These are phyloP conservation scores for Mimachlamys varia DNA, from an alignment of 2,888 invertebrate genomes.

Conservation along the genomic window DNA sequence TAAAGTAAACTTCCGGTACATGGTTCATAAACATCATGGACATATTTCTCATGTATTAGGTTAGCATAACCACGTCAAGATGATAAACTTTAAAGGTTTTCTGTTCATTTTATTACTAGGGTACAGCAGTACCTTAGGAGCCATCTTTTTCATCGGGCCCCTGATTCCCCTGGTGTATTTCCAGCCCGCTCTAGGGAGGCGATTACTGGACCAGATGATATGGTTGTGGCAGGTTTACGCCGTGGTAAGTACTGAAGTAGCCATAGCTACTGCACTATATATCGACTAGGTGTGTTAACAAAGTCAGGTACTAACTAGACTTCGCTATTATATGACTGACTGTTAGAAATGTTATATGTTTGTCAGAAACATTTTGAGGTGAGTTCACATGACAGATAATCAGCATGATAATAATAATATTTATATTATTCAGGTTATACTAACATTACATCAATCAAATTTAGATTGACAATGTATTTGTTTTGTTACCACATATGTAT, in stretches of 20 bases:
- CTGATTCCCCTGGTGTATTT: slow-evolving; percentile 88
- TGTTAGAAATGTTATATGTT: no score
- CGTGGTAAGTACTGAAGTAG: slow-evolving; percentile 87
- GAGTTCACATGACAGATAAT: no score
- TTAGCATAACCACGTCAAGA: not conserved
- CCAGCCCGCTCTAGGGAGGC: slow-evolving; percentile 87
- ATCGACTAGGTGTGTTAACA: no score
- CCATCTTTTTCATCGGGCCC: slow-evolving; percentile 86
- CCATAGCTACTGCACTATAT: not conserved
- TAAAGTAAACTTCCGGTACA: not conserved
- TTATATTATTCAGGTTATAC: no score
- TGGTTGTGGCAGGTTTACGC: slow-evolving; percentile 92
- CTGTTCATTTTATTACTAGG: slow-evolving; percentile 64
- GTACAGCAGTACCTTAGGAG: slow-evolving; percentile 79
- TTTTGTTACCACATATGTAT: no score
- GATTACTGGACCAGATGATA: slow-evolving; percentile 88
- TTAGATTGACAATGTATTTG: no score
- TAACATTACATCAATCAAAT: no score
- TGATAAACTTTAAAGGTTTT: slow-evolving; percentile 74
- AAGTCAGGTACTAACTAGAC: no score
- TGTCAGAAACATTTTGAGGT: no score
- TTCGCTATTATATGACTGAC: no score
- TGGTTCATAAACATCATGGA: slow-evolving; percentile 5
- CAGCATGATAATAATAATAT: no score
- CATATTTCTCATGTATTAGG: not conserved